A percentile compares a stretch with the other conserved stretches of the same genome.
Evolutionary conservation across 2,113 vertebrate genomes (phyloP).

Genomic region (Xenopus laevis): DNA sequence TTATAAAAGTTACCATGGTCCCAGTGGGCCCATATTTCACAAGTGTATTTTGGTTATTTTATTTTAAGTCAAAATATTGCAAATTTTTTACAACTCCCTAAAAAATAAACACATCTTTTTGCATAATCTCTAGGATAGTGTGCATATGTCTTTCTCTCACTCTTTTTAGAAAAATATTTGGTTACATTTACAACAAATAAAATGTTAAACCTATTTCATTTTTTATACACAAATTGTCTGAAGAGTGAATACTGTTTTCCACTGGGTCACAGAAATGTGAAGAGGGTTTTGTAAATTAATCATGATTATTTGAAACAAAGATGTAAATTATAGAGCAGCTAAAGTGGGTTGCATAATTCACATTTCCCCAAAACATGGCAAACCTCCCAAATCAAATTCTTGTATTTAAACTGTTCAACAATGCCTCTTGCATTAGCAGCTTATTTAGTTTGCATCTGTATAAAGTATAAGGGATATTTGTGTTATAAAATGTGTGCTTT

Average conservation of each 20-base stretch:
- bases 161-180: too few species aligned
- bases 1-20: too few species aligned
- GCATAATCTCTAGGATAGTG: too few species aligned
- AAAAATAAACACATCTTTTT: too few species aligned
- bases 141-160: too few species aligned
- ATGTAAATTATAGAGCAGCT: constrained; percentile 61
- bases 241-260: constrained; percentile 28
- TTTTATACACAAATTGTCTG: constrained; percentile 40
- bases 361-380: constrained; percentile 65
- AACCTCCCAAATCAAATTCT: constrained; percentile 53
- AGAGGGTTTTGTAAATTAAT: constrained; percentile 49
- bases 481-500: constrained; percentile 56
- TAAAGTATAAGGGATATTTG: constrained; percentile 59
- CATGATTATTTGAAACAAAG: constrained; percentile 57
- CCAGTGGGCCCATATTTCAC: too few species aligned
- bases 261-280: constrained; percentile 42
- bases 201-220: neutral
- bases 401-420: constrained; percentile 58
- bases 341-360: constrained; percentile 56
- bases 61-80: too few species aligned
- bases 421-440: constrained; percentile 55
- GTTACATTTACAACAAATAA: too few species aligned
- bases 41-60: too few species aligned
- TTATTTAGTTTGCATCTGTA: constrained; percentile 60
- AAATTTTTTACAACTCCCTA: too few species aligned